Base-by-base conservation (phyloP, 30 jellyfish, hydroid and myxozoan genomes). In the Euphysa ruthae region DNA sequence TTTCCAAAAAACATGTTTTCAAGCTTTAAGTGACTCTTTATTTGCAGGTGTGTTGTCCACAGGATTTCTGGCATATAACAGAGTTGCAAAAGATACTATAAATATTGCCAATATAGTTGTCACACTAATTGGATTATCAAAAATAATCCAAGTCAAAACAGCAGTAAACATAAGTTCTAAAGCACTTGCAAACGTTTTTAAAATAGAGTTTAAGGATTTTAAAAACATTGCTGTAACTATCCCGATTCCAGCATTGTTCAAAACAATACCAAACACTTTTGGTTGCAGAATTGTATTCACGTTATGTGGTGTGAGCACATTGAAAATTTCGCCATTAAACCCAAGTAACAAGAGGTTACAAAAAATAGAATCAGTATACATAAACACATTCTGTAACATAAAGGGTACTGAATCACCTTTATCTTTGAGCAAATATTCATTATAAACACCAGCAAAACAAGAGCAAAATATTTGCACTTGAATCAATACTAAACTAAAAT, bases 401-500 rank as follows among this genome's bases (percentile, higher is more conserved):
- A 88, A 88, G 4, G 97, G 94, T 22, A 63, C 93, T 10, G 81
- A 93, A 1, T 92, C 97, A 6, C 94, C 93, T 42, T 81, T 80
- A 0, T 93, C 97, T 62, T 86, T 88, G 75, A 88, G 63, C 8
- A 88, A 76, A 66, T 88, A 88, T 58, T 88, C 97, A 73, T 88
- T 88, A 84, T 88, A 88, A 24, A 88, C 97, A 28, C 97, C 97
- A 35, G 97, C 97, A 70, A 88, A 80, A 55, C 97, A 88, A 8
- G 97, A 88, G 60, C 97, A 88, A 60, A 88, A 81, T 31, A 88
- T 92, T 61, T 88, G 97, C 16, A 88, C 90, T 55, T 79, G 35
- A 13, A 88, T 79, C 55, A 88, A 58, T 23, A 71, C 82, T 6
- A 88, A 85, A 61, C 83, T 80, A 34, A 66, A 4, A 54, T 88